Evolutionary conservation across 2,888 invertebrate species (phyloP).

Genomic region (Eristalinus aeneus): DNA sequence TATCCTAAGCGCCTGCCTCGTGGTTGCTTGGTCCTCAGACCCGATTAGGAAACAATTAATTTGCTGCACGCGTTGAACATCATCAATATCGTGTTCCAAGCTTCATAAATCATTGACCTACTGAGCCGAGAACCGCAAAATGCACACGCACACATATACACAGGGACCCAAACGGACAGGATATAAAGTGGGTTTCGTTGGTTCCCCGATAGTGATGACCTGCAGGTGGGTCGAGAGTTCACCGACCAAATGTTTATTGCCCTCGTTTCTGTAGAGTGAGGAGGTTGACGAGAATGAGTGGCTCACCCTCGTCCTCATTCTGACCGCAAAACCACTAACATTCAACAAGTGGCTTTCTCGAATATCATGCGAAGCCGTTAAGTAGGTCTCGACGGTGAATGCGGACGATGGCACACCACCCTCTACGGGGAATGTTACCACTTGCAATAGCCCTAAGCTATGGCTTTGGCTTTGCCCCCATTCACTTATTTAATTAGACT

Average conservation of each 20-base stretch:
- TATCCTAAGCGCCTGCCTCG: neutral
- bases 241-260: slow-evolving; percentile 34
- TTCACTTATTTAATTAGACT: slow-evolving; percentile 1
- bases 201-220: neutral
- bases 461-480: neutral
- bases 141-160: neutral
- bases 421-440: neutral
- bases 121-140: neutral
- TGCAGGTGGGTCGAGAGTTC: slow-evolving; percentile 17
- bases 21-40: neutral
- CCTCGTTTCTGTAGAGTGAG: slow-evolving; percentile 5
- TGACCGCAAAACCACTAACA: neutral
- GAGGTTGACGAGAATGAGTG: too few species aligned
- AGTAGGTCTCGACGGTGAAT: neutral
- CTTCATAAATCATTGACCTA: slow-evolving; percentile 33
- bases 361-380: slow-evolving; percentile 19
- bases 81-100: slow-evolving; percentile 2
- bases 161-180: neutral
- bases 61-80: slow-evolving; percentile 1
- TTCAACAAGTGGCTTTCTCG: slow-evolving; percentile 26
- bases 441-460: neutral
- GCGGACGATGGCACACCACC: neutral
- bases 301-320: neutral
- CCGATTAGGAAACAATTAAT: neutral
- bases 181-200: neutral